A percentile compares a stretch with the other conserved stretches of the same genome.
phyloP scores from a whole-genome alignment of 2,113 vertebrate species.

The Phylloscopus trochilus region DNA sequence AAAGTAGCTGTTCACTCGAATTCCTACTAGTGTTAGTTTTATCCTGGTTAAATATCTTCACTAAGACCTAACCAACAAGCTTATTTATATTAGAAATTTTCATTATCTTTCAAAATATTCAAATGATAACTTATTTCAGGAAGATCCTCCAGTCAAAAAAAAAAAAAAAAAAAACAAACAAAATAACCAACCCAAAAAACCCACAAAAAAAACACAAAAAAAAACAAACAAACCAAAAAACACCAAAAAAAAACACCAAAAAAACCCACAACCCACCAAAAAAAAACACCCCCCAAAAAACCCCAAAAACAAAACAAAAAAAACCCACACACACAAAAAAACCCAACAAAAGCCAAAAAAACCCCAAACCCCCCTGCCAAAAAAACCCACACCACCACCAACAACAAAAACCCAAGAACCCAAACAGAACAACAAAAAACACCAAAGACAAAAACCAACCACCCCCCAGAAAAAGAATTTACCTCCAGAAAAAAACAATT shows the following conservation, averaged over 20 bases:
- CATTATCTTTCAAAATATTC: background rate
- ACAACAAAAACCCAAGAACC: too few species aligned
- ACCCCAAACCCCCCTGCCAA: too few species aligned
- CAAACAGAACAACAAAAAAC: background rate
- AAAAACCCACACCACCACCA: too few species aligned
- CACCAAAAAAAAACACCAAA: too few species aligned
- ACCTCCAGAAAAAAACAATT: background rate
- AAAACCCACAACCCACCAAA: too few species aligned
- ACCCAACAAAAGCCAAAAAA: background rate
- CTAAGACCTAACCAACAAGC: background rate
- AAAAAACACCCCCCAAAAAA: background rate
- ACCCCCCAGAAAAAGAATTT: accelerated
- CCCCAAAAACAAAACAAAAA: too few species aligned
- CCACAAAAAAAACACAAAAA: too few species aligned
- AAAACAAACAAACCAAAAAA: background rate
- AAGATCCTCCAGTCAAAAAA: too few species aligned
- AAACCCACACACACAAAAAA: background rate
- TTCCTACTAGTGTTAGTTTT: background rate
- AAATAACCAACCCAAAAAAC: background rate
- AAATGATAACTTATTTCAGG: background rate
- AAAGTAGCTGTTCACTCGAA: background rate
- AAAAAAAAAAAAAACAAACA: too few species aligned
- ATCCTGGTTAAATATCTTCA: background rate
- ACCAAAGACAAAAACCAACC: accelerated
- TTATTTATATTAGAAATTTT: background rate